Base-by-base conservation (phyloP, 2,113 vertebrate genomes). In the Malaclemys terrapin region DNA sequence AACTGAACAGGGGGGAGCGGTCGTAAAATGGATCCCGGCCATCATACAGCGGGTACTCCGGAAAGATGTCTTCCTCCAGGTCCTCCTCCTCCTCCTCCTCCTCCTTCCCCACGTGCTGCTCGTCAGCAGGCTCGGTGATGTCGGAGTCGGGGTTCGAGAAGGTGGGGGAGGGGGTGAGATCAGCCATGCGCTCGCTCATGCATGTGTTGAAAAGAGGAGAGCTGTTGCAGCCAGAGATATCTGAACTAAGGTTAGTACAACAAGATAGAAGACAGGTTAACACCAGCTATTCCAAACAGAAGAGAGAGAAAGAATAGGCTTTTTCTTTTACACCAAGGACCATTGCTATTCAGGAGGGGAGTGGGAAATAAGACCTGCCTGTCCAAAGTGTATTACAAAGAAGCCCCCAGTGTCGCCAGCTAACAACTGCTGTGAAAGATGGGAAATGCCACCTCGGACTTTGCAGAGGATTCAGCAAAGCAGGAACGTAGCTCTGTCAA, bases 11-110 rank as follows among this genome's bases (percentile, higher is more conserved):
- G 98, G 99, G 99, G 96, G 99, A 99, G 98, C 99, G 99, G 98
- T 99, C 99, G 98, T 99, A 99, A 99, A 99, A 99, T 97, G 99
- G 99, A 98, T 99, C 99, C 98, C 98, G 99, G 99, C 99, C 99
- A 99, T 99, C 98, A 98, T 98, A 98, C 98, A 98, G 98, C 96
- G 98, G 98, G 98, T 99, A 99, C 98, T 99, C 99, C 98, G 98
- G 99, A 98, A 99, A 99, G 99, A 99, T 99, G 98, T 99, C 99
- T 98, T 99, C 98, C 98, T 98, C 99, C 98, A 99, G 99, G 98
- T 99, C 98, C 98, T 98, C 98, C 97, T 98, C 98, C 97, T 98
- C 98, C 98, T 98, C 98, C 98, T 98, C 98, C 97, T 98, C 98
- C 98, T 98, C 98, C 98, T 98, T 98, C 98, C 98, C 99, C 98